Evolutionary conservation across 2,888 invertebrate genomes (phyloP).

Genomic region (Pristionchus entomophagus): DNA sequence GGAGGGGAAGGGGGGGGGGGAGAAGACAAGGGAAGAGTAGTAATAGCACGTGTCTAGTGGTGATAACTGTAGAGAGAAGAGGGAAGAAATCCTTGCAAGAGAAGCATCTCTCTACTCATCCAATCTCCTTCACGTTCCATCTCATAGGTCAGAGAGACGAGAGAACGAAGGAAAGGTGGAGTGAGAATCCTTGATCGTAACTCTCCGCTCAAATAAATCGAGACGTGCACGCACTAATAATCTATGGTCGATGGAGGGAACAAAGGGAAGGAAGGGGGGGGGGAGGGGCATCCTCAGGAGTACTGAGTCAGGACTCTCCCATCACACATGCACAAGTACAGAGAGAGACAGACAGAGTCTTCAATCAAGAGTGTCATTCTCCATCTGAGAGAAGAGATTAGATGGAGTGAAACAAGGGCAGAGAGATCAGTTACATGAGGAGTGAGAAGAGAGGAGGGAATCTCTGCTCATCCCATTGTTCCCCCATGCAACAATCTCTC

Average conservation of each 20-base stretch:
- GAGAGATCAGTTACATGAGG: too few species aligned
- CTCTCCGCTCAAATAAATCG: neutral
- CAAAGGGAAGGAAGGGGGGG: neutral
- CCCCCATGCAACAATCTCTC: too few species aligned
- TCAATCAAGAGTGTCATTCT: too few species aligned
- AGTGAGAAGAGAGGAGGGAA: too few species aligned
- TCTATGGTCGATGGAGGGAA: neutral
- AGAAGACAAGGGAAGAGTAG: neutral
- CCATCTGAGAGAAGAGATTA: too few species aligned
- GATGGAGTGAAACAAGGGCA: too few species aligned
- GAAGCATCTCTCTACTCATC: neutral
- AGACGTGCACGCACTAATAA: too few species aligned
- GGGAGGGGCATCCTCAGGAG: neutral
- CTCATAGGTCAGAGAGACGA: neutral
- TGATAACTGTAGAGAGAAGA: neutral
- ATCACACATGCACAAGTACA: too few species aligned
- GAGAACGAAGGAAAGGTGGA: neutral
- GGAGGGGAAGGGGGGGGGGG: neutral
- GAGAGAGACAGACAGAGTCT: too few species aligned
- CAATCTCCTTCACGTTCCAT: too few species aligned
- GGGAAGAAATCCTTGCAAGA: neutral
- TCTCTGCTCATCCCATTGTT: too few species aligned
- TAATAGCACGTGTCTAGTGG: slow-evolving; percentile 22
- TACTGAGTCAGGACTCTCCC: neutral
- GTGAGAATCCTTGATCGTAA: neutral